Base-by-base conservation (phyloP, 2,888 invertebrate species). In the Drosophila pegasa region DNA sequence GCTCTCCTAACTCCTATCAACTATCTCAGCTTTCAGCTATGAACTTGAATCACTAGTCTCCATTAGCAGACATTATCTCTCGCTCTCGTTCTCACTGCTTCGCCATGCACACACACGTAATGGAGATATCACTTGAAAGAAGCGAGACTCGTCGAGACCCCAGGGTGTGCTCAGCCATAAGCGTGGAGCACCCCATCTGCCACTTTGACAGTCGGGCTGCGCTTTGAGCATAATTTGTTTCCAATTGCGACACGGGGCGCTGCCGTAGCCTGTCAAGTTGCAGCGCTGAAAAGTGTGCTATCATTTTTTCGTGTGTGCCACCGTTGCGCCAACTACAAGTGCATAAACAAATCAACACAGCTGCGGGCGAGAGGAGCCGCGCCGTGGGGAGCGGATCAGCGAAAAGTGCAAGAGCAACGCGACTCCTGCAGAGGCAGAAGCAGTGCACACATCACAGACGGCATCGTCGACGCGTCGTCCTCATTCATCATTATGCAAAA, bases 401-500 rank as follows among this genome's bases (percentile, higher is more conserved):
- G 40, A 31, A 52, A 38, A 33, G 52, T 48, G 59, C 61, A 67
- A 50, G 33, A 38, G 45, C 40, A 52, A 62, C 37, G 68, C 68
- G 54, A 61, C 68, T 67, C 48, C 41, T 56, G 50, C 70, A n/a
- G n/a, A n/a, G n/a, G n/a, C n/a, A n/a, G 14, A 9, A 31, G 43
- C 27, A 43, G 27, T n/a, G 29, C 20, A 72, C 71, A 83, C 78
- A 86, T 80, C 68, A 62, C 60, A 68, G 74, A 66, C 59, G 60
- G 54, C 66, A 54, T 50, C 51, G 47, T 10, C 27, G 50, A 25
- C 33, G 69, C 77, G 62, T 72, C 83, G 75, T 78, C 78, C 77
- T 83, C 88, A 86, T 85, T 85, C 85, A 85, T 85, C 85, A 88
- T 88, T 85, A 85, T 88, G 88, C 85, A 85, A 86, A 85, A 83